Evolutionary conservation across 2,888 invertebrate species (phyloP).

Genomic region (Acronicta alni): DNA sequence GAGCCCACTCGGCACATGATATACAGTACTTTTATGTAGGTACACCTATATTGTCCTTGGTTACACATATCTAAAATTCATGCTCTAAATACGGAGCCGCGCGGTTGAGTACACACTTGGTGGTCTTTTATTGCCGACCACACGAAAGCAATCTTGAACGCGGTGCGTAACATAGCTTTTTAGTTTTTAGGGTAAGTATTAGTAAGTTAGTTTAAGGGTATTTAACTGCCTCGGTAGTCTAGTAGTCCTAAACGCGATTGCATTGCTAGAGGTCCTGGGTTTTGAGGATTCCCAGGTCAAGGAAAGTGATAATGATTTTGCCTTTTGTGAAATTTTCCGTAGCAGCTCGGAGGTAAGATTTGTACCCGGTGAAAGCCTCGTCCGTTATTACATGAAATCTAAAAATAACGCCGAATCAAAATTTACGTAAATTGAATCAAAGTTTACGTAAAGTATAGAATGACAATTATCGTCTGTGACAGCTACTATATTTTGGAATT

Average conservation of each 20-base stretch:
- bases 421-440: constrained; percentile 17
- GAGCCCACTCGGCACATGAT: constrained; percentile 59
- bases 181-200: constrained; percentile 16
- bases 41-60: constrained; percentile 67
- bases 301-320: no score
- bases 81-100: constrained; percentile 73
- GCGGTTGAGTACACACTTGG: constrained; percentile 68
- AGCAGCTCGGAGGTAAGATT: no score
- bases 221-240: no score
- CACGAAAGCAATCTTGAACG: constrained; percentile 74
- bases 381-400: no score
- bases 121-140: constrained; percentile 75
- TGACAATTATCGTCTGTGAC: constrained; percentile 16
- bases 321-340: no score
- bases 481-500: no score
- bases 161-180: constrained; percentile 53
- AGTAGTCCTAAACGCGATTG: no score
- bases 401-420: no score
- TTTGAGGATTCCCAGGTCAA: no score
- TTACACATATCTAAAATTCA: constrained; percentile 77
- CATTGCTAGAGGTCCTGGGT: no score
- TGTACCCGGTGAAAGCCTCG: no score
- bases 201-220: no score
- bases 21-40: constrained; percentile 60
- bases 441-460: constrained; percentile 27